Percentiles rank a stretch among this genome's conserved stretches.
Evolutionary conservation across 2,113 vertebrate species (phyloP).

Genomic region (Phylloscopus whistleri): DNA sequence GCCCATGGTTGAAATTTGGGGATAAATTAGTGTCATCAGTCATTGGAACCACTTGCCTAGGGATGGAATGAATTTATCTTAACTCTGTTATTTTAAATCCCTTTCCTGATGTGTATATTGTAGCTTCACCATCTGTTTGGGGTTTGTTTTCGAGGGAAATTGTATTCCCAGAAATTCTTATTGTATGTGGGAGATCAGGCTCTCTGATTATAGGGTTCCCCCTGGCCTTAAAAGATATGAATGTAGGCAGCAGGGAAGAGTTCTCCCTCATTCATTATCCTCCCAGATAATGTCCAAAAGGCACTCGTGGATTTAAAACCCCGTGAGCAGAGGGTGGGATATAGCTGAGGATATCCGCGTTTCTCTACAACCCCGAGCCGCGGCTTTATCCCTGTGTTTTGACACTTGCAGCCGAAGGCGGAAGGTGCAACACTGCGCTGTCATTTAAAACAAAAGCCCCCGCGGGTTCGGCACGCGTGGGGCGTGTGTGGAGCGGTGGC

Average conservation of each 20-base stretch:
- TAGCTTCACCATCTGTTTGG: neutral
- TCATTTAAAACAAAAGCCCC: neutral
- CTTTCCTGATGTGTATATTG: neutral
- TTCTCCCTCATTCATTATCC: neutral
- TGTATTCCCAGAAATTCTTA: neutral
- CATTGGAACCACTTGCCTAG: fast-evolving
- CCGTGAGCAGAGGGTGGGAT: neutral
- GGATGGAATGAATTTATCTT: neutral
- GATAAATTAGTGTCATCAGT: neutral
- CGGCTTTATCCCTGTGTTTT: neutral
- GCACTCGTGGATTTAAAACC: neutral
- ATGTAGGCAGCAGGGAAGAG: neutral
- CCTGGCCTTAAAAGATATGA: neutral
- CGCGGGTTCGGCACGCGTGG: neutral
- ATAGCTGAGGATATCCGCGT: fast-evolving
- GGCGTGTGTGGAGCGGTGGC: neutral
- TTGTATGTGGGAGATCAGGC: neutral
- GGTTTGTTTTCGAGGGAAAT: neutral
- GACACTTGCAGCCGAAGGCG: neutral
- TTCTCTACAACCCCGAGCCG: fast-evolving
- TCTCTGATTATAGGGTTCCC: neutral
- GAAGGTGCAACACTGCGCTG: neutral
- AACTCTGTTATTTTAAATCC: fast-evolving
- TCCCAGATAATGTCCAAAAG: neutral
- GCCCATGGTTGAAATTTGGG: neutral